Percentiles rank a stretch among this genome's conserved stretches.
phyloP scores from a whole-genome alignment of 2,113 vertebrate species.

The Callocephalon fimbriatum region DNA sequence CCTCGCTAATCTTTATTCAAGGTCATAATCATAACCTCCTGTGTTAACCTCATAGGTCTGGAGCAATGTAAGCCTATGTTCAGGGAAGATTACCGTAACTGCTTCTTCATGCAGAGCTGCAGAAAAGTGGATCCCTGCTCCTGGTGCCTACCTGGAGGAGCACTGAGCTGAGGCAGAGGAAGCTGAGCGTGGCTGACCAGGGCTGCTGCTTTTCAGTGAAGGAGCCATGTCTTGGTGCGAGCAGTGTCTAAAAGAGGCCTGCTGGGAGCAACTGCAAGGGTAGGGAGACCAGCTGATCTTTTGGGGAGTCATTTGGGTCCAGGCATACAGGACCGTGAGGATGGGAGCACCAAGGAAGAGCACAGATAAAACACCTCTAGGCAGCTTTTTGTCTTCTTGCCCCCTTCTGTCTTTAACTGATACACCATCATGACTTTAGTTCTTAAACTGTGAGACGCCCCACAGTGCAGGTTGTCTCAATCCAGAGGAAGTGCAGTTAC shows the following conservation, averaged over 20 bases:
- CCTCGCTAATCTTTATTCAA: neutral
- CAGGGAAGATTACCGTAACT: neutral
- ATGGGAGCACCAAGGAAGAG: neutral
- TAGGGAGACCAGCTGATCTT: neutral
- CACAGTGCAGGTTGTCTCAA: neutral
- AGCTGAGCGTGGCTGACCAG: neutral
- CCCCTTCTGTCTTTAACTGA: neutral
- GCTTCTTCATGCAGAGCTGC: neutral
- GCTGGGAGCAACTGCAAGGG: neutral
- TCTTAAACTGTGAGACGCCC: neutral
- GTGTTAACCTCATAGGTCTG: neutral
- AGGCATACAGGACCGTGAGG: neutral
- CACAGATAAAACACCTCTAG: neutral
- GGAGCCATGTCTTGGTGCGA: fast-evolving
- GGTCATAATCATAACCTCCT: neutral
- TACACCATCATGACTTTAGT: neutral
- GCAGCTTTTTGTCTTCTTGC: neutral
- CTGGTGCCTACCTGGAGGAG: neutral
- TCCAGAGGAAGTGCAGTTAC: neutral
- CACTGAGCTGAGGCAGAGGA: neutral
- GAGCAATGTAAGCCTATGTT: neutral
- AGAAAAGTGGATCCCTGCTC: neutral
- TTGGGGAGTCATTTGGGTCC: neutral
- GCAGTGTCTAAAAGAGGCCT: neutral
- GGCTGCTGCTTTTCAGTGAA: neutral